Base-by-base conservation (phyloP, 2,888 invertebrate species). In the Beris morrisii region DNA sequence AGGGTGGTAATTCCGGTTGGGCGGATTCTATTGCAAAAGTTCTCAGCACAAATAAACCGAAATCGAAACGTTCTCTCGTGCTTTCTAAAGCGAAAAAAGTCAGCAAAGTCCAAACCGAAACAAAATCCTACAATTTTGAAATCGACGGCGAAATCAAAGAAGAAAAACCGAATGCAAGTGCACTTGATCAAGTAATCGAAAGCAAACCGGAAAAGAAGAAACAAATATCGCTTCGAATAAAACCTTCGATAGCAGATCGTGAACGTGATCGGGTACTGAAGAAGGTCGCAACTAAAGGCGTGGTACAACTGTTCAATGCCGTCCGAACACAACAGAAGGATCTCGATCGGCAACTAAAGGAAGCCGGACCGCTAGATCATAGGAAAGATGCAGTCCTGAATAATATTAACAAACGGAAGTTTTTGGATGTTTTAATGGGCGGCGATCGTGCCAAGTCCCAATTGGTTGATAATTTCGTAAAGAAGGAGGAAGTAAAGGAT, bases 271-370 rank as follows among this genome's bases (percentile, higher is more conserved):
- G 87, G 72, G 82, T 85, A 66, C 79, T 96, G 56, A 83, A 88
- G 44, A 93, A 90, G 84, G 91, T 95, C 73, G 95, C 94, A 9
- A 95, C 94, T 45, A 92, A 91, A 78, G 96, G 95, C 74, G 94
- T 95, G 0, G 94, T 96, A 0, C 95, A 95, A 76, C 82, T 96
- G 69, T 96, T 95, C 75, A 96, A 96, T 84, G 92, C 93, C 43
- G 95, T 96, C 0, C 87, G 87, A 73, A 85, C 88, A 72, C 95
- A 95, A 78, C 95, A 95, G 78, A 91, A 88, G 77, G 86, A 87
- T 64, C 81, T 95, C 57, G 86, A 87, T 53, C 84, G 84, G 66
- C 88, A 92, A 79, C 77, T 94, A 59, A 82, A 86, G 63, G 84
- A 88, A 72, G 88, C 86, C 69, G 90, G 91, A n/a, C 84, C 89